phyloP scores from a whole-genome alignment of 2,113 vertebrate genomes.

The Alces alces region DNA sequence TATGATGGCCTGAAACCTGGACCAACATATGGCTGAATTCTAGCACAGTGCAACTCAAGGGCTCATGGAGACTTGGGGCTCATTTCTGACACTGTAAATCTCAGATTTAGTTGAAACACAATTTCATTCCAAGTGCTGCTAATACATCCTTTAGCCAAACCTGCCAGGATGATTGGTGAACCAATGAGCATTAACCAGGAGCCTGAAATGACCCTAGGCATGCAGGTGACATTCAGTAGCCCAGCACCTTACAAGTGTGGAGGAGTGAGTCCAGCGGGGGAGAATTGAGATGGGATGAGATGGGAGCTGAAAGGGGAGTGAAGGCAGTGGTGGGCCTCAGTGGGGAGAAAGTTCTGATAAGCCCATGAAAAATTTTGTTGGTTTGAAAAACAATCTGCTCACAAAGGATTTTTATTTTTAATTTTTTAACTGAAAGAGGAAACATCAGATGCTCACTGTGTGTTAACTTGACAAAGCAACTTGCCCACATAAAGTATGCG shows the following conservation, averaged over 20 bases:
- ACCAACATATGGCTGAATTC: not conserved
- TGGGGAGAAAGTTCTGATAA: not conserved
- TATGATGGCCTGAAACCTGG: not conserved
- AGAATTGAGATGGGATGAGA: not conserved
- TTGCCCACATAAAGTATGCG: slow-evolving; percentile 31
- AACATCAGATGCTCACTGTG: slow-evolving; percentile 25
- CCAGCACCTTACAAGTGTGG: not conserved
- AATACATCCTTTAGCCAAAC: not conserved
- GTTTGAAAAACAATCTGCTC: not conserved
- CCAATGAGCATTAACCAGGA: not conserved
- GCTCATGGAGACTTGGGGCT: not conserved
- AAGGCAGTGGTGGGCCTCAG: not conserved
- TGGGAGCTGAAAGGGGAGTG: not conserved
- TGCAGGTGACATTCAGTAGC: not conserved
- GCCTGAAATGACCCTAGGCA: not conserved
- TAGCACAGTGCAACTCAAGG: not conserved
- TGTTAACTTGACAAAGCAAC: slow-evolving; percentile 41
- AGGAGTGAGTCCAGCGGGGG: not conserved
- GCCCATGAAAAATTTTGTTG: not conserved
- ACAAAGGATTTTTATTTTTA: slow-evolving; percentile 1
- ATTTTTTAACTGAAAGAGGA: not conserved
- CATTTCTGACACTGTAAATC: not conserved
- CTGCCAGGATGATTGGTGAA: not conserved
- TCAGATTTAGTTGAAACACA: not conserved
- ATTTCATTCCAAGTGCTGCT: not conserved